A percentile compares a stretch with the other conserved stretches of the same genome.
Evolutionary conservation across 2,888 invertebrate genomes (phyloP).

Genomic region (Dioctria linearis): DNA sequence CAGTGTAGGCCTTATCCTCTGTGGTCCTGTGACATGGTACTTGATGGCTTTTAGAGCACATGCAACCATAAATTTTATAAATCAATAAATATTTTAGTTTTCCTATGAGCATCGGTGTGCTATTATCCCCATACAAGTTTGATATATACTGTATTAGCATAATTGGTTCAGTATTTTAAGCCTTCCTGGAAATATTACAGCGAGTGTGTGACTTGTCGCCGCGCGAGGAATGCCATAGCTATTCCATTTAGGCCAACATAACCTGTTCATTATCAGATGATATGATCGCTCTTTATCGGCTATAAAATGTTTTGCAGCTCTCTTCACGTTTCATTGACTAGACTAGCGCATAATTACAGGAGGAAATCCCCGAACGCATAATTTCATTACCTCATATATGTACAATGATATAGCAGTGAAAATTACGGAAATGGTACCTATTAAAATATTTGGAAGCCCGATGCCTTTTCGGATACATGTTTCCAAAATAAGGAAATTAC

Average conservation of each 20-base stretch:
- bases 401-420: background rate
- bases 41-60: conserved; percentile 53
- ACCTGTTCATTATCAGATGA: conserved; percentile 34
- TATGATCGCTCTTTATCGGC: conserved; percentile 31
- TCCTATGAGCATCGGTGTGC: conserved; percentile 42
- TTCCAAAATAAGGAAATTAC: background rate
- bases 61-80: conserved; percentile 54
- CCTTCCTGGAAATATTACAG: conserved; percentile 5
- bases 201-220: background rate
- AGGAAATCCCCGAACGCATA: conserved; percentile 16
- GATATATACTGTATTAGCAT: conserved; percentile 44
- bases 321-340: conserved; percentile 2
- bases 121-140: conserved; percentile 40
- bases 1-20: conserved; percentile 30
- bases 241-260: background rate
- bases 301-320: conserved; percentile 9
- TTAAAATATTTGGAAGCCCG: background rate
- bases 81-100: conserved; percentile 55
- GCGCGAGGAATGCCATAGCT: background rate
- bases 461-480: background rate
- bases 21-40: conserved; percentile 40
- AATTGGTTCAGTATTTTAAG: conserved; percentile 39
- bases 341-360: conserved; percentile 42
- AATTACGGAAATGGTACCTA: no score
- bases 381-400: background rate